These are phyloP conservation scores for Chlorops oryzae DNA, from an alignment of 1,140 invertebrate genomes.

Conservation along the genomic window DNA sequence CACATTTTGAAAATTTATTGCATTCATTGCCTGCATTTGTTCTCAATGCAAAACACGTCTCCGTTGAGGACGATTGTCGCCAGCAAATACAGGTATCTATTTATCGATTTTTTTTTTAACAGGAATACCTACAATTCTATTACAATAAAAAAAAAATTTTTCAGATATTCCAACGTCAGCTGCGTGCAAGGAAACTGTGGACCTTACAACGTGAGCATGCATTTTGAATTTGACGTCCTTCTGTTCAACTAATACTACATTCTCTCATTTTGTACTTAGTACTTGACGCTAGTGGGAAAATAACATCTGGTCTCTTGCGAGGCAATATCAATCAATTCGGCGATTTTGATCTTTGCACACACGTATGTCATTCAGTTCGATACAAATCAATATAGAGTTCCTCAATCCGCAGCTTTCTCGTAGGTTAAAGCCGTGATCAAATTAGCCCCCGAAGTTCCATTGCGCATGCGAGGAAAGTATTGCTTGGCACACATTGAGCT, in stretches of 20 bases:
- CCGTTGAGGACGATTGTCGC: slow-evolving; percentile 58
- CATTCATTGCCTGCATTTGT: slow-evolving; percentile 59
- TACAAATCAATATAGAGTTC: too few species aligned
- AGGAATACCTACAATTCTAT: too few species aligned
- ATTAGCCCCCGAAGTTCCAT: slow-evolving; percentile 48
- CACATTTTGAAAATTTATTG: slow-evolving; percentile 53
- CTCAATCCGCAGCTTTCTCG: too few species aligned
- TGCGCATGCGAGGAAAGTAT: slow-evolving; percentile 61
- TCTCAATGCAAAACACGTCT: slow-evolving; percentile 58
- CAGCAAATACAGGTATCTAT: slow-evolving; percentile 61
- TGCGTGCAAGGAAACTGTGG: slow-evolving; percentile 62
- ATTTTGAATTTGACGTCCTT: too few species aligned
- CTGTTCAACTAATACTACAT: not conserved
- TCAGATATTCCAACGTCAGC: slow-evolving; percentile 60
- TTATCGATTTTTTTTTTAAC: too few species aligned
- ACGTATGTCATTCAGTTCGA: too few species aligned
- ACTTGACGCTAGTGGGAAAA: slow-evolving; percentile 64
- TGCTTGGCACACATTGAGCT: slow-evolving; percentile 60
- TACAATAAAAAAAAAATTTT: too few species aligned
- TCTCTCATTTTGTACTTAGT: slow-evolving; percentile 32
- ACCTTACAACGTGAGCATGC: slow-evolving; percentile 60
- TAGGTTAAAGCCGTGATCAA: slow-evolving; percentile 54
- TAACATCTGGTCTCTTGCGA: slow-evolving; percentile 59
- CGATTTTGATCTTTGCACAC: slow-evolving; percentile 64
- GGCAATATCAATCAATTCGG: slow-evolving; percentile 66